These are phyloP conservation scores for Prorops nasuta DNA, from an alignment of 1,140 invertebrate genomes.

Conservation along the genomic window DNA sequence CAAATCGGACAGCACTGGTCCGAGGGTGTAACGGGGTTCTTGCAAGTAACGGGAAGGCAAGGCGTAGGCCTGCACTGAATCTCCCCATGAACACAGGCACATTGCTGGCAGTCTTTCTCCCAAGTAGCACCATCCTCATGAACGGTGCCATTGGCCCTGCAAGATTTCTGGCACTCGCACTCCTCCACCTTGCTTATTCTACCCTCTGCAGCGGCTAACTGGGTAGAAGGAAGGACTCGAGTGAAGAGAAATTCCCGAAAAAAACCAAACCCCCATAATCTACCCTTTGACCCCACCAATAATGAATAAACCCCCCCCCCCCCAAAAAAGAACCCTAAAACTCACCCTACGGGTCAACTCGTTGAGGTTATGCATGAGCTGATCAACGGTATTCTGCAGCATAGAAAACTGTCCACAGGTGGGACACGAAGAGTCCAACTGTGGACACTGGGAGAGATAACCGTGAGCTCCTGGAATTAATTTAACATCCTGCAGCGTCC, in stretches of 20 bases:
- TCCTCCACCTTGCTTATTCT: slow-evolving; percentile 75
- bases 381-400: slow-evolving; percentile 71
- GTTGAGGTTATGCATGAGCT: slow-evolving; percentile 61
- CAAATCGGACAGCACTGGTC: slow-evolving; percentile 85
- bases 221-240: slow-evolving; percentile 50
- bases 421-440: slow-evolving; percentile 81
- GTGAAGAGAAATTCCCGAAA: slow-evolving; percentile 21
- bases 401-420: slow-evolving; percentile 85
- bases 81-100: slow-evolving; percentile 80
- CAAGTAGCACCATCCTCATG: slow-evolving; percentile 79
- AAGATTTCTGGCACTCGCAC: slow-evolving; percentile 88
- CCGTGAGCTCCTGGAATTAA: slow-evolving; percentile 81
- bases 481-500: slow-evolving; percentile 82
- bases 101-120: slow-evolving; percentile 78
- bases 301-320: too few relatives aligned
- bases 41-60: slow-evolving; percentile 74
- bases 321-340: too few relatives aligned
- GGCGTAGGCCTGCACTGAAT: slow-evolving; percentile 76
- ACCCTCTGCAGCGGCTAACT: slow-evolving; percentile 77
- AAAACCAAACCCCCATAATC: too few relatives aligned
- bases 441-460: slow-evolving; percentile 82
- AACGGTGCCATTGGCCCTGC: slow-evolving; percentile 74
- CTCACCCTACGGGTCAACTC: slow-evolving; percentile 66
- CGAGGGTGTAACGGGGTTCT: slow-evolving; percentile 72
- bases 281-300: too few relatives aligned